Evolutionary conservation across 2,888 invertebrate species (phyloP), one percentile per base, ranked within the genome.

Genomic region (Teleogryllus oceanicus): DNA sequence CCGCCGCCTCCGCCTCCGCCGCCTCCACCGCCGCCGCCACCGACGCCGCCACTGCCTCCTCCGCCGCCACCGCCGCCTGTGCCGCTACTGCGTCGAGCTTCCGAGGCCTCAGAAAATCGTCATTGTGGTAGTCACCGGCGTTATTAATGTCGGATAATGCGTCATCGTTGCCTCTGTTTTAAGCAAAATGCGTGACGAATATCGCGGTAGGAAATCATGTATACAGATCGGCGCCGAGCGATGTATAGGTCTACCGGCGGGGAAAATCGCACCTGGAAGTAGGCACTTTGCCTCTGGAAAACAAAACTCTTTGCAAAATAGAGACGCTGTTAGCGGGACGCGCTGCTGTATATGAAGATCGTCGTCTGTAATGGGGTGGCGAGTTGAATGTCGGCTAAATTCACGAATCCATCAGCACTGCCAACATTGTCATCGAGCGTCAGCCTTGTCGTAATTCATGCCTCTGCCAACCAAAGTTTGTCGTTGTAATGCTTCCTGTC

Each of bases 81-180:
- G 62, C 62, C 24, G 18, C 62, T 62, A 18, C 62, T 62, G 13
- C 62, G 13, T 18, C 13, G 62, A 2, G 62, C 62, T 13, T 37
- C 24, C 3, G 62, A 18, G 62, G 62, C 16, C 13, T 62, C 62
- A 18, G 62, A 62, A 62, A 62, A 62, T 62, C 62, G 62, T 62
- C 62, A 62, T 62, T 62, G 62, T 62, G 16, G 62, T 62, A 62
- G 62, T 16, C 62, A 18, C 62, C 16, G 16, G 62, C 62, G 62
- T 62, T 62, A 62, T 62, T 62, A 62, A 62, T 62, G 62, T 62
- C 62, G 24, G 24, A 62, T 18, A 62, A 62, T 62, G 62, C 62
- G 62, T 62, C 62, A 62, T 62, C 62, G 24, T 37, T 62, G 16
- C 62, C 62, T 13, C 16, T 18, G 62, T 18, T 13, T 16, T 0